Percentiles rank a stretch among this genome's conserved stretches.
phyloP scores from a whole-genome alignment of 2,797 vertebrate genomes.

The Onychomys leucogaster region DNA sequence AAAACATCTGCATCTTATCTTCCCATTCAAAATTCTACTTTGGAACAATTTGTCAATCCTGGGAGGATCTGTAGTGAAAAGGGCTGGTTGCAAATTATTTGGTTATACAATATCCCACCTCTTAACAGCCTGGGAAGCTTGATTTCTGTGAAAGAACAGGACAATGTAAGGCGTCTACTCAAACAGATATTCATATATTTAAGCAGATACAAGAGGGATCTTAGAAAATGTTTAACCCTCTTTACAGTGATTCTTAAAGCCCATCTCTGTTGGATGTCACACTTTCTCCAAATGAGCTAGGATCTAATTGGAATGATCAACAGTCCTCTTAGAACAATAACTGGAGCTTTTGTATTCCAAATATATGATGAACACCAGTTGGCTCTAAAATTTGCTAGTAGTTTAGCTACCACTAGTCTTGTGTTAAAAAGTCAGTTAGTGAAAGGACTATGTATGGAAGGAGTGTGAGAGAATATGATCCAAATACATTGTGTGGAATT shows the following conservation, averaged over 20 bases:
- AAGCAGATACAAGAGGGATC: not conserved
- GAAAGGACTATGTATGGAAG: not conserved
- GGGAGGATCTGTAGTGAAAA: not conserved
- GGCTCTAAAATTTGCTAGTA: not conserved
- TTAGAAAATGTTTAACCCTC: conserved; percentile 10
- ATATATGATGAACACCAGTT: not conserved
- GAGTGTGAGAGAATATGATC: not conserved
- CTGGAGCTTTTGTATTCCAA: not conserved
- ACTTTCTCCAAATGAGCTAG: not conserved
- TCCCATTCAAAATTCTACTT: conserved; percentile 9
- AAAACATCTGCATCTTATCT: not conserved
- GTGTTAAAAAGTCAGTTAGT: not conserved
- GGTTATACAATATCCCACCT: not conserved
- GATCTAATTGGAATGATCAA: not conserved
- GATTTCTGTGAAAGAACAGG: not conserved
- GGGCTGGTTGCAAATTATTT: not conserved
- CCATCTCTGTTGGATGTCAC: not conserved
- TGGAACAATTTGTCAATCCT: not conserved
- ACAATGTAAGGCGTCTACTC: not conserved
- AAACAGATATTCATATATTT: not conserved
- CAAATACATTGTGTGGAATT: not conserved
- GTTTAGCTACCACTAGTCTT: not conserved
- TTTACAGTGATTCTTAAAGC: not conserved
- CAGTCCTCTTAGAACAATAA: not conserved
- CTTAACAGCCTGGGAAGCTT: not conserved